Percentiles rank a stretch among this genome's conserved stretches.
phyloP scores from a whole-genome alignment of 1,140 invertebrate genomes.

The Zelostemma sp. region DNA sequence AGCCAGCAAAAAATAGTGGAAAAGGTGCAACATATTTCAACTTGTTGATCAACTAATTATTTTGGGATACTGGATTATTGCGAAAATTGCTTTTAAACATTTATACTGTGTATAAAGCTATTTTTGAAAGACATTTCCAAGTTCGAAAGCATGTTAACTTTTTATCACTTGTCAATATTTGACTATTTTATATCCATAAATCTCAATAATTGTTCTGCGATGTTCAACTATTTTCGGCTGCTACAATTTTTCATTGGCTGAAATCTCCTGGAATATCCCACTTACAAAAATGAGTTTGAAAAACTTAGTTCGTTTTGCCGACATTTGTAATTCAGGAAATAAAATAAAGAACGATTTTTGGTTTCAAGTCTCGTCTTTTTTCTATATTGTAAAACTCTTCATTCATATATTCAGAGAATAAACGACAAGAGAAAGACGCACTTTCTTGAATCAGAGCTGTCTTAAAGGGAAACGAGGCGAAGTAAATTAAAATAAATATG shows the following conservation, averaged over 20 bases:
- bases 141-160: background rate
- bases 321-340: slow-evolving; percentile 40
- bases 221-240: too few relatives aligned
- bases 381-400: background rate
- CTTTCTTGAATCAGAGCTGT: background rate
- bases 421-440: background rate
- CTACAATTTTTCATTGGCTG: too few relatives aligned
- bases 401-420: background rate
- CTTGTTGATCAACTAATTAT: slow-evolving; percentile 81
- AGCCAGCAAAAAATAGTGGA: slow-evolving; percentile 76
- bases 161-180: background rate
- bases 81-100: slow-evolving; percentile 2
- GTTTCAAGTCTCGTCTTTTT: slow-evolving; percentile 13
- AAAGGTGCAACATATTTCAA: slow-evolving; percentile 91
- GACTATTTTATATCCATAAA: background rate
- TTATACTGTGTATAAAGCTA: background rate
- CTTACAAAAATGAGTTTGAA: slow-evolving; percentile 36
- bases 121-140: too few relatives aligned
- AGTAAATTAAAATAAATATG: slow-evolving; percentile 17
- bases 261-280: too few relatives aligned
- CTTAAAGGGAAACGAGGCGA: background rate
- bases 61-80: slow-evolving; percentile 32
- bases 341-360: slow-evolving; percentile 37
- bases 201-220: background rate
- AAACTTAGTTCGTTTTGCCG: slow-evolving; percentile 18